phyloP scores from a whole-genome alignment of 2,888 invertebrate genomes.

The Mesoligia furuncula region DNA sequence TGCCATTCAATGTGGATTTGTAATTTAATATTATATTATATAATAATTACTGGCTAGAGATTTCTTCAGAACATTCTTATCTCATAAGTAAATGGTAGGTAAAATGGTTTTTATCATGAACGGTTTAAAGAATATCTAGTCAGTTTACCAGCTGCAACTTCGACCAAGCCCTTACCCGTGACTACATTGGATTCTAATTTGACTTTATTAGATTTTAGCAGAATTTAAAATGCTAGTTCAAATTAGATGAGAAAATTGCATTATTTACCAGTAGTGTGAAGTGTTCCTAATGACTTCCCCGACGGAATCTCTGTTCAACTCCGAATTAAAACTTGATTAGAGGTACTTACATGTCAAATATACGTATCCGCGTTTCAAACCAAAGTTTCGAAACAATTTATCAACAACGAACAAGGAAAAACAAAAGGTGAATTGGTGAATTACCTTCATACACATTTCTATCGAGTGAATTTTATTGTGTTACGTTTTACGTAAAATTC shows the following conservation, averaged over 20 bases:
- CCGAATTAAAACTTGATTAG: conserved; percentile 59
- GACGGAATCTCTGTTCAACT: conserved; percentile 71
- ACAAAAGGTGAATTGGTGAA: conserved; percentile 31
- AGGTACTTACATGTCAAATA: conserved; percentile 62
- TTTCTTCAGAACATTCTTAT: conserved; percentile 1
- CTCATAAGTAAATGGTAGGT: neutral
- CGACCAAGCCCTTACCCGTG: conserved; percentile 60
- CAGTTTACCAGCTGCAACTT: conserved; percentile 30
- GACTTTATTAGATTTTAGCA: conserved; percentile 86
- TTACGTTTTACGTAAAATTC: conserved; percentile 54
- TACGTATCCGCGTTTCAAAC: conserved; percentile 49
- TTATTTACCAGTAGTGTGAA: conserved; percentile 79
- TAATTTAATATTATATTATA: neutral
- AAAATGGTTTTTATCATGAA: neutral
- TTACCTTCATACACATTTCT: conserved; percentile 38
- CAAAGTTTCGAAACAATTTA: conserved; percentile 54
- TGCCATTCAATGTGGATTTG: neutral
- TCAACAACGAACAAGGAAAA: conserved; percentile 39
- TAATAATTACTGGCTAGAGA: neutral
- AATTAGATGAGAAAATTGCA: conserved; percentile 81
- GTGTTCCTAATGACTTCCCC: conserved; percentile 72
- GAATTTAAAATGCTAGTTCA: conserved; percentile 85
- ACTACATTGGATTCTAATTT: conserved; percentile 85
- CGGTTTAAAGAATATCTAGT: neutral
- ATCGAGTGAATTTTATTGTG: conserved; percentile 47